These are phyloP conservation scores for Limnephilus marmoratus DNA, from an alignment of 2,888 invertebrate genomes.

Conservation along the genomic window DNA sequence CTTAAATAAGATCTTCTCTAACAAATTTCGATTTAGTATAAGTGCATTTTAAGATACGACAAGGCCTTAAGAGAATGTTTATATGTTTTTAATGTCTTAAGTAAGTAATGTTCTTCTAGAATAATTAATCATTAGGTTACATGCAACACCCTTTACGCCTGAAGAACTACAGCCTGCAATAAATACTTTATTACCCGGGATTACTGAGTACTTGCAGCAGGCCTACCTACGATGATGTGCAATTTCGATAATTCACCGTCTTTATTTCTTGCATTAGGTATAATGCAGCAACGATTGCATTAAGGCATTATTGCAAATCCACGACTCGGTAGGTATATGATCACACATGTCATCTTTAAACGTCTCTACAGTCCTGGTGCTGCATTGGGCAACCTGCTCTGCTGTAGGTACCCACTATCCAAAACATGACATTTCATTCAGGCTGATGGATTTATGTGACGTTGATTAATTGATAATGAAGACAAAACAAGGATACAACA, in stretches of 20 bases:
- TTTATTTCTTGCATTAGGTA: conserved; percentile 32
- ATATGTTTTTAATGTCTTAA: not conserved
- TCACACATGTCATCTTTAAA: conserved; percentile 8
- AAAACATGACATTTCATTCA: not conserved
- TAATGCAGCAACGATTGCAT: conserved; percentile 25
- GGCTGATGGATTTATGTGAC: conserved; percentile 2
- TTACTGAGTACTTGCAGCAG: not conserved
- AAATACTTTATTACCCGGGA: not conserved
- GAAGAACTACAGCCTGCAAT: not conserved
- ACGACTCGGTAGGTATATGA: not conserved
- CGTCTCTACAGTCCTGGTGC: not conserved
- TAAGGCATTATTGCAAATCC: conserved; percentile 28
- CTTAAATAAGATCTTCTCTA: not conserved
- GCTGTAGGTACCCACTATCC: not conserved
- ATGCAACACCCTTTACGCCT: not conserved
- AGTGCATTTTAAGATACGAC: not conserved
- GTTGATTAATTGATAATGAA: conserved; percentile 7
- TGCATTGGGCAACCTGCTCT: not conserved
- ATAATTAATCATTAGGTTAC: not conserved
- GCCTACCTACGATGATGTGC: conserved; percentile 19
- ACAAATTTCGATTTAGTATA: not conserved
- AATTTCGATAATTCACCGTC: conserved; percentile 20
- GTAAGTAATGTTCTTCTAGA: not conserved
- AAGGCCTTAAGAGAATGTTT: not conserved
- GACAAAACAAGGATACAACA: not conserved